Conservation (phyloP, 2,113 vertebrate genomes). For the Glaucidium brasilianum region DNA sequence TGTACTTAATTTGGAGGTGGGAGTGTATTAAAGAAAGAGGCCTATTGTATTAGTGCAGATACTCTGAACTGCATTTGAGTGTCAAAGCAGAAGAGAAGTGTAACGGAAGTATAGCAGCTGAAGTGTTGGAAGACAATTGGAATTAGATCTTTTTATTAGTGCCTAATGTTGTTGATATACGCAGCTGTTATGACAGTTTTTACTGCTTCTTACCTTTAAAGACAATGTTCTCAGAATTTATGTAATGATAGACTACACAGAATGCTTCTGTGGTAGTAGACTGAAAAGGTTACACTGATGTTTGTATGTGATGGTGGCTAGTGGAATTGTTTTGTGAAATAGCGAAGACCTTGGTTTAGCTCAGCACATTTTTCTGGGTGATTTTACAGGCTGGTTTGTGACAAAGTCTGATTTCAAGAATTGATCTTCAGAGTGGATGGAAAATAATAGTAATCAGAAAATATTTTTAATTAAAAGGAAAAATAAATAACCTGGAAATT, state of each 20-base stretch:
- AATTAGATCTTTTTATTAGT: not conserved
- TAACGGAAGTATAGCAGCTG: not conserved
- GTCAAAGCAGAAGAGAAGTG: not conserved
- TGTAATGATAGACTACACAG: not conserved
- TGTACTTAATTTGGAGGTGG: not conserved
- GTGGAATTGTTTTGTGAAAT: not conserved
- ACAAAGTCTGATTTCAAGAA: not conserved
- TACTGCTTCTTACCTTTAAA: not conserved
- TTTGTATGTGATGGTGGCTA: not conserved
- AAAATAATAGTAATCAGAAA: not conserved
- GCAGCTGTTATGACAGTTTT: not conserved
- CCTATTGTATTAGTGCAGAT: not conserved
- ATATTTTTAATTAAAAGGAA: too few species aligned
- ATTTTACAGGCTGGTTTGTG: not conserved
- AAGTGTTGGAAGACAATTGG: not conserved
- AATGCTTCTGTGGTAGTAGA: not conserved
- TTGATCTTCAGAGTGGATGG: not conserved
- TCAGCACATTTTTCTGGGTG: not conserved
- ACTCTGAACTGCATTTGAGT: not conserved
- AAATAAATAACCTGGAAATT: too few species aligned
- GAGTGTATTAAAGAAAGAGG: not conserved
- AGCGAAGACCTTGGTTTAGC: not conserved
- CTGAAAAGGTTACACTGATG: not conserved
- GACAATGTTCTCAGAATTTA: not conserved
- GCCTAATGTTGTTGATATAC: not conserved